Evolutionary conservation across 2,113 vertebrate genomes (phyloP).

Genomic region (Chionis minor): DNA sequence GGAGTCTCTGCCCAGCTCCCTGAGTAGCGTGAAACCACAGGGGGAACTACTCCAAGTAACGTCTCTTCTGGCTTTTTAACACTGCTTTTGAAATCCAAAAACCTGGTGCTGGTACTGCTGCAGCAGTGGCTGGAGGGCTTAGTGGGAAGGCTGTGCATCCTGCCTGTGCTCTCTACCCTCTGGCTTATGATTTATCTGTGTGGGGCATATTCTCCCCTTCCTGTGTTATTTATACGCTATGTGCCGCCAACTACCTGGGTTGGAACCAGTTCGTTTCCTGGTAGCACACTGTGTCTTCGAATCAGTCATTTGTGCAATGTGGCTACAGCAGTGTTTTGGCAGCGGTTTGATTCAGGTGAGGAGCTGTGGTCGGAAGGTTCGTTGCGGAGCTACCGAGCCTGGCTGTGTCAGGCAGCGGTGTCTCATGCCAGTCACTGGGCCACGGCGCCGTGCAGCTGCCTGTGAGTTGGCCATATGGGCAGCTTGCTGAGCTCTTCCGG

Average conservation of each 20-base stretch:
- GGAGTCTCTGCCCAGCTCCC: neutral
- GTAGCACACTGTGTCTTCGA: neutral
- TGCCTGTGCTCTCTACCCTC: neutral
- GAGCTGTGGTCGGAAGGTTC: neutral
- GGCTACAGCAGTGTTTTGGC: neutral
- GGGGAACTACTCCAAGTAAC: neutral
- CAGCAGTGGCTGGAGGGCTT: neutral
- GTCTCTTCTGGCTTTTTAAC: neutral
- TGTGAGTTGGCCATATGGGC: neutral
- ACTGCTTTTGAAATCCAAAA: neutral
- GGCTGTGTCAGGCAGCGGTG: neutral
- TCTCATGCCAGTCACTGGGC: rapidly evolving
- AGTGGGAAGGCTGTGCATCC: neutral
- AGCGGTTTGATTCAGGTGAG: neutral
- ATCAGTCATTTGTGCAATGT: neutral
- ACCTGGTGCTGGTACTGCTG: neutral
- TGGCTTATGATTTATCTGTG: neutral
- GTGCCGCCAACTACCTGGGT: neutral
- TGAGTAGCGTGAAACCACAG: neutral
- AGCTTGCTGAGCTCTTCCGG: neutral
- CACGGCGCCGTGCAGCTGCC: neutral
- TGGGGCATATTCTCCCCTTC: neutral
- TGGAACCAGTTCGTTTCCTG: neutral
- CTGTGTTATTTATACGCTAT: neutral
- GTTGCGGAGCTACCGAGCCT: neutral